Evolutionary conservation across 2,888 invertebrate species (phyloP), one percentile per base, ranked within the genome.

Genomic region (Eulithis testata): DNA sequence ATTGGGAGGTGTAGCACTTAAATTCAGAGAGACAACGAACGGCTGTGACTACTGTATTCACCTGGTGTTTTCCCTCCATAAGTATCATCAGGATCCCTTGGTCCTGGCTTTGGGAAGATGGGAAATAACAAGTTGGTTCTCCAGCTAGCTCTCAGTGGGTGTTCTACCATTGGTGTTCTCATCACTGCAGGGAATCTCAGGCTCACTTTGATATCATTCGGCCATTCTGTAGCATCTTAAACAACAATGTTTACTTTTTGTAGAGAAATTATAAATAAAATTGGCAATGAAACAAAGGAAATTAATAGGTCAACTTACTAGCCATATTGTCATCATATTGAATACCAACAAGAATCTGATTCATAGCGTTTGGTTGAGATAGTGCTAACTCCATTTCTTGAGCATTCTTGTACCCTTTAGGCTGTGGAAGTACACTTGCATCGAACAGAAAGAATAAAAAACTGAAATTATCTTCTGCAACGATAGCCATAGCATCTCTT

Each of bases 121-220:
- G 95, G 95, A 86, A 95, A 97, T 58, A 96, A 84, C 11, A 95
- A 87, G 82, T 95, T 95, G 2, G 97, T 97, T 52, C 94, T 90
- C 97, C 97, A 97, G 72, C 92, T 91, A 27, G 90, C 88, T 65
- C 86, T 83, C 11, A 92, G 65, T 0, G 93, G 93, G 72, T 93
- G 91, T 73, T 85, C 91, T 50, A 88, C 63, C 82, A 81, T 88
- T 5, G 82, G 88, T 45, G 89, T 94, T 70, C 95, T 91, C 82
- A 95, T 92, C 64, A 96, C 95, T 11, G 94, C 94, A 8, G 96
- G 96, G 82, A 95, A 96, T 56, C 96, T 94, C 56, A 96, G 78
- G 1, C 93, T 85, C 40, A 95, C 89, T 36, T 87, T 81, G 37
- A 96, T 88, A 51, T 95, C 83, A 9, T 93, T 82, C 0, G 94